Evolutionary conservation across 2,888 invertebrate genomes (phyloP).

Genomic region (Thumatha senex): DNA sequence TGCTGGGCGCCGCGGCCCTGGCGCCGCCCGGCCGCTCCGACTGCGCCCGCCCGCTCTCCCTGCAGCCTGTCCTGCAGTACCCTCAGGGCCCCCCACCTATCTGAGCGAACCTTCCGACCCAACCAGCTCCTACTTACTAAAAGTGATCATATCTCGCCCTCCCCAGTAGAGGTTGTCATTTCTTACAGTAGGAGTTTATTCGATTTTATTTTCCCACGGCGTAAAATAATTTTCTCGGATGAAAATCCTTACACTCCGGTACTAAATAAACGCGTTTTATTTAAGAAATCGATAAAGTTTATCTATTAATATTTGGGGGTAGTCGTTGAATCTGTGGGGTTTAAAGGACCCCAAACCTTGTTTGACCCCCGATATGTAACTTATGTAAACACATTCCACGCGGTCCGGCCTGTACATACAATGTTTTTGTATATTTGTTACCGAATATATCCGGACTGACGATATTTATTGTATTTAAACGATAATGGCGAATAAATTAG

Average conservation of each 20-base stretch:
- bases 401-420: constrained; percentile 46
- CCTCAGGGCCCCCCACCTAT: constrained; percentile 97
- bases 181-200: constrained; percentile 1
- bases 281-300: constrained; percentile 6
- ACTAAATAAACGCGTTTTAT: neutral
- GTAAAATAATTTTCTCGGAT: neutral
- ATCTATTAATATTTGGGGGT: constrained; percentile 18
- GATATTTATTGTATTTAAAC: constrained; percentile 21
- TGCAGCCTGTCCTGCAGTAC: constrained; percentile 95
- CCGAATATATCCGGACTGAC: constrained; percentile 21
- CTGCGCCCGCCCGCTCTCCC: constrained; percentile 88
- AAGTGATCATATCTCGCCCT: constrained; percentile 8
- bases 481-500: constrained; percentile 7
- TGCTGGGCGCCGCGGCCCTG: constrained; percentile 96
- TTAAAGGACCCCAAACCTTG: constrained; percentile 1
- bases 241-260: neutral
- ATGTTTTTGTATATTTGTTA: constrained; percentile 76
- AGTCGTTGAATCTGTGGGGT: constrained; percentile 4
- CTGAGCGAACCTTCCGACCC: constrained; percentile 26
- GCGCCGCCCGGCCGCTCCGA: constrained; percentile 94
- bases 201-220: neutral
- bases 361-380: constrained; percentile 4
- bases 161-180: constrained; percentile 6
- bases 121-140: neutral
- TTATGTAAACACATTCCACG: constrained; percentile 16